These are phyloP conservation scores for Catagonus wagneri DNA, from an alignment of 2,113 vertebrate species.

Conservation along the genomic window DNA sequence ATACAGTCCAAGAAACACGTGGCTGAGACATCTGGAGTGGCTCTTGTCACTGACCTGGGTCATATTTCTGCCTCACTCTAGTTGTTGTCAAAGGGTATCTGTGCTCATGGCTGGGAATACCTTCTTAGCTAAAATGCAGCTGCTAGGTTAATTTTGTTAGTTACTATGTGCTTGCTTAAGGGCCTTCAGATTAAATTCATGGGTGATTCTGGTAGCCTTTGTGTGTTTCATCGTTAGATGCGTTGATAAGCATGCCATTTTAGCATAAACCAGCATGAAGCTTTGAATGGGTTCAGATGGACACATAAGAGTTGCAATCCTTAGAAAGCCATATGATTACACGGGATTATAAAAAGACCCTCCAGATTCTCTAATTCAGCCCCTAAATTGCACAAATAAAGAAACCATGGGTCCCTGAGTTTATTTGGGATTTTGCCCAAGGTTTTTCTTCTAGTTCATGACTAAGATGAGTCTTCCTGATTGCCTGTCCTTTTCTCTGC, in stretches of 20 bases:
- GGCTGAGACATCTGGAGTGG: not conserved
- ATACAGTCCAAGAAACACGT: not conserved
- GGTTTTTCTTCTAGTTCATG: not conserved
- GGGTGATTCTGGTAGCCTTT: not conserved
- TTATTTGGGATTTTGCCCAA: not conserved
- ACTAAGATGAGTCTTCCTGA: not conserved
- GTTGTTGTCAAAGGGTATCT: not conserved
- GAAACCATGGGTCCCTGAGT: not conserved
- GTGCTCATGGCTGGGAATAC: not conserved
- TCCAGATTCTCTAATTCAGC: not conserved
- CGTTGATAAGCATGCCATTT: not conserved
- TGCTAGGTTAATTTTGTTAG: not conserved
- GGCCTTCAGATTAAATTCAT: not conserved
- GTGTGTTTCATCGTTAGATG: constrained; percentile 15
- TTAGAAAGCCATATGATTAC: not conserved
- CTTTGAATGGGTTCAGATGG: not conserved
- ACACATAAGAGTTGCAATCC: not conserved
- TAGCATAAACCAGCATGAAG: not conserved
- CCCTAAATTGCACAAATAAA: not conserved
- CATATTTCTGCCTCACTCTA: not conserved
- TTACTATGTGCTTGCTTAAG: not conserved
- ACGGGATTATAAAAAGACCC: not conserved
- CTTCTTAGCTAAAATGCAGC: not conserved
- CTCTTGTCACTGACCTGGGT: not conserved
- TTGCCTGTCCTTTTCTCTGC: not conserved